phyloP scores from a whole-genome alignment of 2,797 vertebrate species.

The Siniperca scherzeri region DNA sequence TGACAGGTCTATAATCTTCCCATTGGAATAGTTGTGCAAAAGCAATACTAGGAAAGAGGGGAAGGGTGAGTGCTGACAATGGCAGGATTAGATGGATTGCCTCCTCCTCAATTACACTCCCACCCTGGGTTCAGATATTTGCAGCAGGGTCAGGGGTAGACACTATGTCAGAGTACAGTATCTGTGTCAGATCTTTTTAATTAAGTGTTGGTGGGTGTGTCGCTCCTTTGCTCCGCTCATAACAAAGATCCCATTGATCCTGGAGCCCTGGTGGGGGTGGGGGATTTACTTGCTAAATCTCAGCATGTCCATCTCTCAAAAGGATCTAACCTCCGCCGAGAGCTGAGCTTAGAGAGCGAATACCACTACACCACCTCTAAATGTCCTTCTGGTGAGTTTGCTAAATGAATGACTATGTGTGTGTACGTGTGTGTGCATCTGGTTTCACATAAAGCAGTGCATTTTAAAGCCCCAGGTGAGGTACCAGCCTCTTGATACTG shows the following conservation, averaged over 20 bases:
- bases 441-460: conserved; percentile 54
- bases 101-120: conserved; percentile 65
- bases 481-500: conserved; percentile 58
- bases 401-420: conserved; percentile 54
- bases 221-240: conserved; percentile 42
- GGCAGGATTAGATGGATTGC: conserved; percentile 66
- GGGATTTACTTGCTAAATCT: conserved; percentile 74
- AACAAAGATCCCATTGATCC: conserved; percentile 77
- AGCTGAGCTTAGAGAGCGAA: conserved; percentile 64
- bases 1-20: conserved; percentile 66
- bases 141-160: conserved; percentile 56
- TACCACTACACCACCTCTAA: conserved; percentile 70
- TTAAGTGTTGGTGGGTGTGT: conserved; percentile 71
- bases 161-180: conserved; percentile 61
- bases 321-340: conserved; percentile 69
- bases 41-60: conserved; percentile 17
- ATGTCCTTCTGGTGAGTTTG: conserved; percentile 76
- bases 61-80: conserved; percentile 61
- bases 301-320: conserved; percentile 74
- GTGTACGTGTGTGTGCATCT: conserved; percentile 56
- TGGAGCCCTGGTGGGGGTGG: conserved; percentile 31
- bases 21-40: conserved; percentile 32
- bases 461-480: conserved; percentile 69
- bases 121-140: conserved; percentile 54
- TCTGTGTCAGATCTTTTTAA: conserved; percentile 76